phyloP scores from a whole-genome alignment of 2,888 invertebrate species.

The Polydrusus cervinus region DNA sequence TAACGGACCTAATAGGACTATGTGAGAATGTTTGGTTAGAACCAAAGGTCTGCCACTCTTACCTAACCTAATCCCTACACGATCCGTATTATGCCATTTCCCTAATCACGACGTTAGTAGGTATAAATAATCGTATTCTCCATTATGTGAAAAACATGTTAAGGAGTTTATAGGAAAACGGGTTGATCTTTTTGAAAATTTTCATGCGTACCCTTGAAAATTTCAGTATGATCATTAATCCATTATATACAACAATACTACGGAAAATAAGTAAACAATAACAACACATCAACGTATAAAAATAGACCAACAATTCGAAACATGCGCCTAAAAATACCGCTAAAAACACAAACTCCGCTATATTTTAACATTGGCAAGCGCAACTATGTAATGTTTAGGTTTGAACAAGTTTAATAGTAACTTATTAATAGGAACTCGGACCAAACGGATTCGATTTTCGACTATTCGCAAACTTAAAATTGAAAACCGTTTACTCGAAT shows the following conservation, averaged over 20 bases:
- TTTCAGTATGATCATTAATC: not conserved
- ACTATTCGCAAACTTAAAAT: slow-evolving; percentile 13
- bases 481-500: slow-evolving; percentile 12
- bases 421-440: slow-evolving; percentile 26
- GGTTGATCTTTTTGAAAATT: too few relatives aligned
- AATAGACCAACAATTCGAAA: slow-evolving; percentile 29
- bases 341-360: slow-evolving; percentile 30
- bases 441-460: not conserved
- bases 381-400: slow-evolving; percentile 9
- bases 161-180: too few relatives aligned
- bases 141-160: too few relatives aligned
- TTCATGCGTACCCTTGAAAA: too few relatives aligned
- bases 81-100: too few relatives aligned
- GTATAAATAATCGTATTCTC: too few relatives aligned
- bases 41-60: too few relatives aligned
- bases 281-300: slow-evolving; percentile 28
- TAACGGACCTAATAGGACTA: too few relatives aligned
- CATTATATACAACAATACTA: not conserved
- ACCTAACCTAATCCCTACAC: too few relatives aligned
- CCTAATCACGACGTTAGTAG: too few relatives aligned
- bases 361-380: slow-evolving; percentile 24
- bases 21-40: too few relatives aligned
- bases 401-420: slow-evolving; percentile 7
- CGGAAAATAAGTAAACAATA: slow-evolving; percentile 20
- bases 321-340: slow-evolving; percentile 30